These are phyloP conservation scores for Pocillopora meandrina DNA, from an alignment of 92 coral and sea anemone genomes.

Conservation along the genomic window DNA sequence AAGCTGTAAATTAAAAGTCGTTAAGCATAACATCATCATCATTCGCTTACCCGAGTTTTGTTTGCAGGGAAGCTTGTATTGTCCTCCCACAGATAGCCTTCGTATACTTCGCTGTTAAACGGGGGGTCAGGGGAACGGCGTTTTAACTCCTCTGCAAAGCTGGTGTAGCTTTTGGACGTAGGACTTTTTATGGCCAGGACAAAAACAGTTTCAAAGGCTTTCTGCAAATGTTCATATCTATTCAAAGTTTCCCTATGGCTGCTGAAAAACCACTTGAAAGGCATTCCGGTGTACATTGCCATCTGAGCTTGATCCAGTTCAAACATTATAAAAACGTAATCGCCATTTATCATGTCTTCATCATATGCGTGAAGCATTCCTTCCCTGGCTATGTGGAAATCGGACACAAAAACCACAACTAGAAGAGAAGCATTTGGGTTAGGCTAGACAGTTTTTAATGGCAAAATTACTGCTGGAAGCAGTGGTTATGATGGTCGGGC, in stretches of 20 bases:
- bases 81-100: constrained; percentile 65
- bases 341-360: constrained; percentile 87
- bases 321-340: constrained; percentile 85
- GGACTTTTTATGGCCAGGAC: constrained; percentile 80
- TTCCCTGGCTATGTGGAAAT: constrained; percentile 82
- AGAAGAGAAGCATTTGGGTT: constrained; percentile 3
- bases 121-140: constrained; percentile 67
- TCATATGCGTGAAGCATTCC: constrained; percentile 90
- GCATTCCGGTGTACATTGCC: constrained; percentile 32
- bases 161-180: constrained; percentile 54
- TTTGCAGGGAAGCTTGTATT: constrained; percentile 54
- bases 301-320: constrained; percentile 76
- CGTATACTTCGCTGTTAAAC: constrained; percentile 74
- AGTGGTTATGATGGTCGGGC: too few species aligned
- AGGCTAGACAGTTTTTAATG: too few species aligned
- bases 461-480: too few species aligned
- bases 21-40: too few species aligned
- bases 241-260: constrained; percentile 43
- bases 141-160: constrained; percentile 71
- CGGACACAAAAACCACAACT: constrained; percentile 91
- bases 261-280: constrained; percentile 96
- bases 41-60: constrained; percentile 60
- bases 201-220: constrained; percentile 83
- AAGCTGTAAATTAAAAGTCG: too few species aligned
- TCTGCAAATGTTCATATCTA: constrained; percentile 59